Conservation (phyloP, 2,113 vertebrate genomes). For the Melospiza melodia region DNA sequence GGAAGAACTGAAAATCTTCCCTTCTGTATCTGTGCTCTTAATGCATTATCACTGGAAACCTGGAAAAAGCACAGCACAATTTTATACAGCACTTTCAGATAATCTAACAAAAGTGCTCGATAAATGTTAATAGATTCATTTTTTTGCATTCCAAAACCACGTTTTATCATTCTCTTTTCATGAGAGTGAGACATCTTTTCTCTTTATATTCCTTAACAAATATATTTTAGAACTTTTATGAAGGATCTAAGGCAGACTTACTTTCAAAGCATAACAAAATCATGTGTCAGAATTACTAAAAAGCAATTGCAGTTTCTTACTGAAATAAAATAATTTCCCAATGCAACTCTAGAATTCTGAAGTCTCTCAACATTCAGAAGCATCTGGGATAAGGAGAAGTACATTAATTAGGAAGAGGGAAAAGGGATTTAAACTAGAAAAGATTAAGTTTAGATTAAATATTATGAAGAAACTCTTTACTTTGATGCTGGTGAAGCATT, state of each 20-base stretch:
- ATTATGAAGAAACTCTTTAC: background rate
- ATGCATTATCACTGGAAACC: background rate
- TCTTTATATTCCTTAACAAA: background rate
- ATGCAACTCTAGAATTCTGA: background rate
- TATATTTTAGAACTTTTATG: background rate
- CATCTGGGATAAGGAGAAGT: background rate
- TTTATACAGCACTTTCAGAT: background rate
- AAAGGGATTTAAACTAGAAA: background rate
- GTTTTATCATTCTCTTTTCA: background rate
- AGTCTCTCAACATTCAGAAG: background rate
- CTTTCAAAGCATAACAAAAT: background rate
- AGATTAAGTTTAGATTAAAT: background rate
- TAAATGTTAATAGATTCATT: background rate
- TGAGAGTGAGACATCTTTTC: background rate
- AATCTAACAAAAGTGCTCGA: background rate
- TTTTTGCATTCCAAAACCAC: background rate
- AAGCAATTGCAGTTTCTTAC: background rate
- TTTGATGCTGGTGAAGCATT: background rate
- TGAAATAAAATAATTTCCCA: background rate
- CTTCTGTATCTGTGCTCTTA: background rate
- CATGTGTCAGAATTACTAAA: background rate
- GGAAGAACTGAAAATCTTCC: background rate
- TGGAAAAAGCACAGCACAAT: background rate
- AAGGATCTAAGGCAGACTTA: background rate
- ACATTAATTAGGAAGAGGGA: background rate